A percentile compares a stretch with the other conserved stretches of the same genome.
phyloP scores from a whole-genome alignment of 2,888 invertebrate species.

The Tribolium freemani region DNA sequence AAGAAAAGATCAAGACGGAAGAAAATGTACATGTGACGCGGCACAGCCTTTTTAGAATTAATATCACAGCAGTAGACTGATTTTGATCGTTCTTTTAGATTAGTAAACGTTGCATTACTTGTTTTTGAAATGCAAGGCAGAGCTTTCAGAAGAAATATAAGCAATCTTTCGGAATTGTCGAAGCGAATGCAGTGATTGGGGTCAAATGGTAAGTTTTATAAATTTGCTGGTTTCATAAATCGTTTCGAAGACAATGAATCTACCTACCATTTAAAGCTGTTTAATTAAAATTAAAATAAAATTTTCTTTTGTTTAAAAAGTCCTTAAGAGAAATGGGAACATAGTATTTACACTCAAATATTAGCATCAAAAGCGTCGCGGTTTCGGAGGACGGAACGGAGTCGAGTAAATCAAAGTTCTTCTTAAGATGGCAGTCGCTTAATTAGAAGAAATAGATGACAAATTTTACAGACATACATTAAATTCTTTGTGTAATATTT shows the following conservation, averaged over 20 bases:
- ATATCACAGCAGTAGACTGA: neutral
- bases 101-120: neutral
- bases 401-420: constrained; percentile 10
- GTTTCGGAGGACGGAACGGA: neutral
- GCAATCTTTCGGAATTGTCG: constrained; percentile 1
- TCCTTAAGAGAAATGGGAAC: constrained; percentile 1
- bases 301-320: constrained; percentile 1
- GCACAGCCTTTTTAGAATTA: too few relatives aligned
- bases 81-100: neutral
- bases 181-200: neutral
- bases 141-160: neutral
- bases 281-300: constrained; percentile 7
- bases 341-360: constrained; percentile 7
- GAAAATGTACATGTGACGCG: too few relatives aligned
- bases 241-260: neutral
- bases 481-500: constrained; percentile 20
- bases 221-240: neutral
- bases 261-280: neutral
- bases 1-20: too few relatives aligned
- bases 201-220: neutral
- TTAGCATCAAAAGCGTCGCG: constrained; percentile 2
- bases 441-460: constrained; percentile 30
- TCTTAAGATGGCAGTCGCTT: constrained; percentile 13
- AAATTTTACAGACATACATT: constrained; percentile 21
- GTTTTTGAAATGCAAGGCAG: neutral